Evolutionary conservation across 2,797 vertebrate species (phyloP).

Genomic region (Monodelphis domestica): DNA sequence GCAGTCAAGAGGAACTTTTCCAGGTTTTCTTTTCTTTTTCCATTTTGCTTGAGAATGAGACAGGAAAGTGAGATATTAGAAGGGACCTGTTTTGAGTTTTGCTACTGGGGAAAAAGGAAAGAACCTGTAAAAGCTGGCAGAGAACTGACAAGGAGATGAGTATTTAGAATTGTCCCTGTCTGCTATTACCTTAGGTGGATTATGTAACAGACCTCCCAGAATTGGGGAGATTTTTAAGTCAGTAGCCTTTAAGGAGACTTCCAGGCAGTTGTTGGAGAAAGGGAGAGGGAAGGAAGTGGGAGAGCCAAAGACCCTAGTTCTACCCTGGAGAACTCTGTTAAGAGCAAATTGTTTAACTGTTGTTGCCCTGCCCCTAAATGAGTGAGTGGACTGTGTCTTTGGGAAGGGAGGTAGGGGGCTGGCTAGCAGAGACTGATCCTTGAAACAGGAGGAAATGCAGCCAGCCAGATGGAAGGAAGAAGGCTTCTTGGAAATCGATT

Average conservation of each 20-base stretch:
- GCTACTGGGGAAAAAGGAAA: background rate
- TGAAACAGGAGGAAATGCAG: too few species aligned
- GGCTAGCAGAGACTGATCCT: background rate
- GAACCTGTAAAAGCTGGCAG: background rate
- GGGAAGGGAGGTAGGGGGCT: background rate
- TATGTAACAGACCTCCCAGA: background rate
- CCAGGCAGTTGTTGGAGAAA: background rate
- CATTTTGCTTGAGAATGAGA: background rate
- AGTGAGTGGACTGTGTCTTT: background rate
- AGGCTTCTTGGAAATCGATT: background rate
- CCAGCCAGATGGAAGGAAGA: background rate
- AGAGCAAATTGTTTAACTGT: background rate
- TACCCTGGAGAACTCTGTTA: background rate
- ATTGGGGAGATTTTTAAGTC: background rate
- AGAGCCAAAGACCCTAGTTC: background rate
- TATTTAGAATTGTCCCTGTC: background rate
- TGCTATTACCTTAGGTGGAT: background rate
- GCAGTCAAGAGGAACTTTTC: background rate
- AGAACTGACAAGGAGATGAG: background rate
- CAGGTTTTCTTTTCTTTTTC: background rate
- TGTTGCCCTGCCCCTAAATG: background rate
- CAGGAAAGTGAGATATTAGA: background rate
- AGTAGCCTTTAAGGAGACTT: background rate
- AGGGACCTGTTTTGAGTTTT: background rate
- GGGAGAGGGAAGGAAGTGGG: background rate